Evolutionary conservation across 2,888 invertebrate genomes (phyloP).

Genomic region (Aleiodes testaceus): DNA sequence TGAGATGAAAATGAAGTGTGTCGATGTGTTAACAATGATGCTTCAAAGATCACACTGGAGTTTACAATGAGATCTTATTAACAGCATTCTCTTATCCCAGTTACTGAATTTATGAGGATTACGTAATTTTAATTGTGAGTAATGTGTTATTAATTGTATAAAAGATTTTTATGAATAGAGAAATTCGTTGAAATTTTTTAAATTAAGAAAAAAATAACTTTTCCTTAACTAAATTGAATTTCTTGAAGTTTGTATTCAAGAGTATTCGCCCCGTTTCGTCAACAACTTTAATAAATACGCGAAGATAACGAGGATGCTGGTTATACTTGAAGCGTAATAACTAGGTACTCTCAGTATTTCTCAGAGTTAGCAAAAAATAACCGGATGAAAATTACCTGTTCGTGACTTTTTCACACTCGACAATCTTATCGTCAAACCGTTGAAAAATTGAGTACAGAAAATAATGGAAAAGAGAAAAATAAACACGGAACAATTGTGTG

Average conservation of each 20-base stretch:
- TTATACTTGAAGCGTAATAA: slow-evolving; percentile 30
- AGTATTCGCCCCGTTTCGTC: neutral
- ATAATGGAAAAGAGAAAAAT: neutral
- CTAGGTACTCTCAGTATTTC: slow-evolving; percentile 1
- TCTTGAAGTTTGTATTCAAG: slow-evolving; percentile 2
- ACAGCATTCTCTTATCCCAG: slow-evolving; percentile 54
- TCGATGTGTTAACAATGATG: neutral
- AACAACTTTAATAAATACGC: slow-evolving; percentile 19
- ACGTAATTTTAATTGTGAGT: slow-evolving; percentile 48
- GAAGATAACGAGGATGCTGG: slow-evolving; percentile 28
- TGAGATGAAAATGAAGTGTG: slow-evolving; percentile 8
- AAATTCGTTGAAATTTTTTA: neutral
- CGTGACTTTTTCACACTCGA: slow-evolving; percentile 20
- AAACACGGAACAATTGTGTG: slow-evolving; percentile 10
- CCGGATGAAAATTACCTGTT: slow-evolving; percentile 23
- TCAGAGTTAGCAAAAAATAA: neutral
- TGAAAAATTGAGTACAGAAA: slow-evolving; percentile 3
- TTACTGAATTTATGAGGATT: slow-evolving; percentile 43
- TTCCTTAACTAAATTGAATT: neutral
- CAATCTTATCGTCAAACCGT: neutral
- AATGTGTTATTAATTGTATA: slow-evolving; percentile 47
- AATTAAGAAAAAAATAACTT: neutral
- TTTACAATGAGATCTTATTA: slow-evolving; percentile 55
- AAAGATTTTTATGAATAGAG: neutral
- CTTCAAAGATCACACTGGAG: slow-evolving; percentile 55